Evolutionary conservation across 2,888 invertebrate genomes (phyloP).

Genomic region (Willowsia nigromaculata): DNA sequence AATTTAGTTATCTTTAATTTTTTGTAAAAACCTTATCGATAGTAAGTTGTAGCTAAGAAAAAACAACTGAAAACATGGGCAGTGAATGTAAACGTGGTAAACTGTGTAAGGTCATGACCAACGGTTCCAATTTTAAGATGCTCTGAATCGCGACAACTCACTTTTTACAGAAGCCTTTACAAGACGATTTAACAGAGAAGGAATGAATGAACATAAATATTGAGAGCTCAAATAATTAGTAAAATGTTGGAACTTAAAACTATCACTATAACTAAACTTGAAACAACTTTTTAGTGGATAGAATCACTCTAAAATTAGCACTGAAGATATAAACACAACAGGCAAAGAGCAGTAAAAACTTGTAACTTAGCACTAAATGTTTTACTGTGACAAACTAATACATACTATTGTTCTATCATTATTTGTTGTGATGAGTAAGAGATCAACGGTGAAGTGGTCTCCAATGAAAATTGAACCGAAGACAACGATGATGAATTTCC

Average conservation of each 20-base stretch:
- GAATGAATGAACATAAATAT: background rate
- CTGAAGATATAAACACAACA: conserved; percentile 5
- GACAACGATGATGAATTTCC: background rate
- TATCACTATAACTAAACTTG: too few species aligned
- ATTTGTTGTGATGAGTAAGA: conserved; percentile 29
- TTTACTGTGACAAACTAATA: background rate
- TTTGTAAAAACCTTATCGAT: background rate
- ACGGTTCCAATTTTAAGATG: background rate
- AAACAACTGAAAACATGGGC: conserved; percentile 54
- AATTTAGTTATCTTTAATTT: background rate
- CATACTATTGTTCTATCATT: background rate
- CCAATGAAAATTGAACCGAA: background rate
- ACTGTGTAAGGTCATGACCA: conserved; percentile 48
- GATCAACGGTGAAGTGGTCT: conserved; percentile 49
- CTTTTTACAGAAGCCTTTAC: background rate
- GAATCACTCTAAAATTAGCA: background rate
- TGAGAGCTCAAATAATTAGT: background rate
- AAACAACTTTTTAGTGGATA: too few species aligned
- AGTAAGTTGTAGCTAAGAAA: background rate
- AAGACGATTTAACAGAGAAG: conserved; percentile 6
- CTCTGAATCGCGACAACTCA: background rate
- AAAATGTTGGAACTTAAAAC: background rate
- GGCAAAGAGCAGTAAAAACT: background rate
- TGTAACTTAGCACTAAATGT: conserved; percentile 9
- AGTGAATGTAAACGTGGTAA: conserved; percentile 66